phyloP scores from a whole-genome alignment of 2,888 invertebrate genomes.

The Pachliopta kotzebuea region DNA sequence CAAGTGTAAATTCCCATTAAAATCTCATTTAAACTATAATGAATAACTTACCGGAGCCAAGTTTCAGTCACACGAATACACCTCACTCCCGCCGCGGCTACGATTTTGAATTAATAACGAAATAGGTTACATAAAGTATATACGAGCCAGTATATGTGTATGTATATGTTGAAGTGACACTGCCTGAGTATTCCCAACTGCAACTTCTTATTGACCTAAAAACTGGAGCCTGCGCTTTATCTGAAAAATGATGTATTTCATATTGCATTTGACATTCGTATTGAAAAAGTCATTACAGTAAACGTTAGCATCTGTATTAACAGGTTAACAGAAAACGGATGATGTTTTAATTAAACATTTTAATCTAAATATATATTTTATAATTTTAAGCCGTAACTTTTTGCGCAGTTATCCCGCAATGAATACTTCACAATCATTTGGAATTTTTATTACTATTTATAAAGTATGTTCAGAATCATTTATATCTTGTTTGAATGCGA shows the following conservation, averaged over 20 bases:
- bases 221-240: constrained; percentile 19
- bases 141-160: background rate
- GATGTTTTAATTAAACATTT: constrained; percentile 2
- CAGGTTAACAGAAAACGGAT: background rate
- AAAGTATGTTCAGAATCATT: too few relatives aligned
- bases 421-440: too few relatives aligned
- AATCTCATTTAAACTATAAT: constrained; percentile 3
- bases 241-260: constrained; percentile 23
- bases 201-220: constrained; percentile 29
- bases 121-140: constrained; percentile 14
- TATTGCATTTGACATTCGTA: constrained; percentile 13
- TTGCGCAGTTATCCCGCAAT: too few relatives aligned
- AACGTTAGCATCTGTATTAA: constrained; percentile 9
- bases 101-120: constrained; percentile 24
- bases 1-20: background rate
- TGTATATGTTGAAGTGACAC: background rate
- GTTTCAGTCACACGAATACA: constrained; percentile 8
- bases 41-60: background rate
- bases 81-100: constrained; percentile 3
- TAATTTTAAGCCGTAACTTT: background rate
- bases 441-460: too few relatives aligned
- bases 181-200: constrained; percentile 19
- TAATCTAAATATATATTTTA: background rate
- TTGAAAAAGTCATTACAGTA: constrained; percentile 13
- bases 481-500: too few relatives aligned